Evolutionary conservation across 2,888 invertebrate species (phyloP).

Genomic region (Sinelater perroti): DNA sequence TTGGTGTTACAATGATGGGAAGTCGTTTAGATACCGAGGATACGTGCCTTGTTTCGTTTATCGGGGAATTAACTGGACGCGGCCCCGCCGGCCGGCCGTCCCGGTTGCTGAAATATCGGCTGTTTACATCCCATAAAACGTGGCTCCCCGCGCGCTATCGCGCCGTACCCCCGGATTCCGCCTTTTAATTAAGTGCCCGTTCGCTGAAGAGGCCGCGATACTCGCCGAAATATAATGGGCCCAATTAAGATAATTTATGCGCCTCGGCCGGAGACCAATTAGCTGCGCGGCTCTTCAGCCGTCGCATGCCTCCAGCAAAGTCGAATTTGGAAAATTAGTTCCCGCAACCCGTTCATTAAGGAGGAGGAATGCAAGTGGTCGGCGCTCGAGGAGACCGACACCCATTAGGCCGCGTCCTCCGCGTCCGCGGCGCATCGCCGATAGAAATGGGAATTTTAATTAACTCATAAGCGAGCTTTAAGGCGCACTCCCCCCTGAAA

Average conservation of each 20-base stretch:
- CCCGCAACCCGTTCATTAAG: too few species aligned
- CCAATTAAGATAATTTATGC: slow-evolving; percentile 19
- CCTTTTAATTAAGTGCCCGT: slow-evolving; percentile 32
- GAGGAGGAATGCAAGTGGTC: too few species aligned
- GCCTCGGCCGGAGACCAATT: background rate
- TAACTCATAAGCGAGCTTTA: too few species aligned
- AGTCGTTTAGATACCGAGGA: slow-evolving; percentile 57
- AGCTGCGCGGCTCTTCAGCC: background rate
- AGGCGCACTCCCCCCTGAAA: too few species aligned
- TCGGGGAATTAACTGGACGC: slow-evolving; percentile 53
- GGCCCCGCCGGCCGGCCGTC: slow-evolving; percentile 36
- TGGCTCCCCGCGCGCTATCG: slow-evolving; percentile 36
- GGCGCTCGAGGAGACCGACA: too few species aligned
- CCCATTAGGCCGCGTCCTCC: too few species aligned
- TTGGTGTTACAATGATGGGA: slow-evolving; percentile 58
- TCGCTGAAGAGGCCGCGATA: slow-evolving; percentile 12
- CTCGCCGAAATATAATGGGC: slow-evolving; percentile 16
- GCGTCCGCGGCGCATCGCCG: too few species aligned
- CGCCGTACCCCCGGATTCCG: slow-evolving; percentile 31
- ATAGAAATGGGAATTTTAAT: too few species aligned
- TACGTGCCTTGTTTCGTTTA: slow-evolving; percentile 59
- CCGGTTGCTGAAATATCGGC: slow-evolving; percentile 37
- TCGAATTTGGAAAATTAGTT: too few species aligned
- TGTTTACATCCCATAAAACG: slow-evolving; percentile 41
- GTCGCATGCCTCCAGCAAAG: too few species aligned